These are phyloP conservation scores for Eupithecia centaureata DNA, from an alignment of 2,888 invertebrate genomes.

Conservation along the genomic window DNA sequence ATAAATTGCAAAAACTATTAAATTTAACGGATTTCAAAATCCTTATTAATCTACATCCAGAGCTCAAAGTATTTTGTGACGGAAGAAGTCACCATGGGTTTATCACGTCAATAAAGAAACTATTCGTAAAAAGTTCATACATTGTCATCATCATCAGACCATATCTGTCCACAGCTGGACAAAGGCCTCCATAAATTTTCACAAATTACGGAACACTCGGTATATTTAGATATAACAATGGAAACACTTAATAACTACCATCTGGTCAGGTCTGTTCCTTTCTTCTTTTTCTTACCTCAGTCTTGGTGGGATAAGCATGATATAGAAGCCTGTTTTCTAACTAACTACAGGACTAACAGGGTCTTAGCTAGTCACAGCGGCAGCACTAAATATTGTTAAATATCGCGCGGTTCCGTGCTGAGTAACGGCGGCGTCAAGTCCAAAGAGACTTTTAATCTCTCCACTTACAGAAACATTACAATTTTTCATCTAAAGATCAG, in stretches of 20 bases:
- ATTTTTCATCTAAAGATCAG: background rate
- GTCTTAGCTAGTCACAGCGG: background rate
- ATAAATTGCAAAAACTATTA: background rate
- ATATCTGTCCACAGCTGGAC: too few species aligned
- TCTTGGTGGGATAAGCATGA: background rate
- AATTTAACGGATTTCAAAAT: background rate
- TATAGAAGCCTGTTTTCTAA: background rate
- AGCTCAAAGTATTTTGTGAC: background rate
- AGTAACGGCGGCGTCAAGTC: too few species aligned
- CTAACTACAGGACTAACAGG: background rate
- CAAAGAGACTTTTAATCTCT: background rate
- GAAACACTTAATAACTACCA: background rate
- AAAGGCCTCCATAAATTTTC: too few species aligned
- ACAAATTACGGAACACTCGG: too few species aligned
- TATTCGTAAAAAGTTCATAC: too few species aligned
- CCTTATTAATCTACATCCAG: background rate
- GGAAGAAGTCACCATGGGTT: background rate
- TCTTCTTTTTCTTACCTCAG: background rate
- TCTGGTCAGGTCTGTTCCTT: background rate
- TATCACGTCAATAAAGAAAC: background rate
- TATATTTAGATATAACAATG: background rate
- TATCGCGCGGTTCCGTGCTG: background rate
- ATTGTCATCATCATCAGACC: too few species aligned
- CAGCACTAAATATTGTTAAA: background rate
- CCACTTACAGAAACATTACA: background rate